Conservation (phyloP, 2,888 invertebrate species). For the Allygus modestus region DNA sequence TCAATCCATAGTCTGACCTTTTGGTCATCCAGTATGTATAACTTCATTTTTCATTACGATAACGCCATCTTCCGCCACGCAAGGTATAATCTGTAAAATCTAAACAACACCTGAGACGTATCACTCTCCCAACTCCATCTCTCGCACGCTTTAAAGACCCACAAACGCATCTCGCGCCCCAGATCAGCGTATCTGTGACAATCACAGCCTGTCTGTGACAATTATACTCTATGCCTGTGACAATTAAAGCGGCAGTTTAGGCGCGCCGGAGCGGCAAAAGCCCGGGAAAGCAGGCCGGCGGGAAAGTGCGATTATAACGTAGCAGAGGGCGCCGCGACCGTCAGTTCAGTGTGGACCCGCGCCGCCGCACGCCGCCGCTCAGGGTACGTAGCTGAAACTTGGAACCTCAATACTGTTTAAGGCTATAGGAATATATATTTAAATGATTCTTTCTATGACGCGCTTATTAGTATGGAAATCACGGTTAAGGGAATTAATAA, state of each 20-base stretch:
- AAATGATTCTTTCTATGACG: too few relatives aligned
- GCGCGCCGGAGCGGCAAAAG: slow-evolving; percentile 27
- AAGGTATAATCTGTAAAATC: too few relatives aligned
- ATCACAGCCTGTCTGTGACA: background rate
- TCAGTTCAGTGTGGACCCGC: background rate
- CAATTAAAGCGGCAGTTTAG: slow-evolving; percentile 18
- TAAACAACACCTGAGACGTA: too few relatives aligned
- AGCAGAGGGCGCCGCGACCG: background rate
- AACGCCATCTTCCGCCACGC: too few relatives aligned
- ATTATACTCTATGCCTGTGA: slow-evolving; percentile 12
- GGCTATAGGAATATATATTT: too few relatives aligned
- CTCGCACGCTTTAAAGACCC: background rate
- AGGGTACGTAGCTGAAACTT: slow-evolving; percentile 20
- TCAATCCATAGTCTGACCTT: too few relatives aligned
- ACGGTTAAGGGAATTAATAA: too few relatives aligned
- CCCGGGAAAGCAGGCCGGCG: slow-evolving; percentile 46
- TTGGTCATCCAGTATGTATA: too few relatives aligned
- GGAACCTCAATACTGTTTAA: background rate
- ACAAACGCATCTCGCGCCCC: background rate
- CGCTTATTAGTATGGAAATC: too few relatives aligned
- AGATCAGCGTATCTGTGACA: slow-evolving; percentile 11
- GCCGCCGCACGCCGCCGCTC: background rate
- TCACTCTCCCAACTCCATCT: too few relatives aligned
- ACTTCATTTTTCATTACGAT: too few relatives aligned
- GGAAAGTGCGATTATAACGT: slow-evolving; percentile 50